Evolutionary conservation across 2,888 invertebrate genomes (phyloP).

Genomic region (Epirrita christyi): DNA sequence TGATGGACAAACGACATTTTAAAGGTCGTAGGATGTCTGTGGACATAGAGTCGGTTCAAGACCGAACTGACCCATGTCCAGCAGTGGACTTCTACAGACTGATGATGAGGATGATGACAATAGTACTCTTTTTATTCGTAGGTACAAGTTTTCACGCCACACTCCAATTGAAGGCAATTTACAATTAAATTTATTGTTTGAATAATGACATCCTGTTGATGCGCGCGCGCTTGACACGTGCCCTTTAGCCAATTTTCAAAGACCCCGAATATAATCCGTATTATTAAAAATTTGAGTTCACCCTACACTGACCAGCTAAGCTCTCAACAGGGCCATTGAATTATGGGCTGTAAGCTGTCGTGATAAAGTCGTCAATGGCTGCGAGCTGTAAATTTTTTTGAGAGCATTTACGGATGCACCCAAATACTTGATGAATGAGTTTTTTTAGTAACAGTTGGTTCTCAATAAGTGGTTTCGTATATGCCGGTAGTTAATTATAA

Average conservation of each 20-base stretch:
- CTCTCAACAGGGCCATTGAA: conserved; percentile 1
- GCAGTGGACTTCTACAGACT: neutral
- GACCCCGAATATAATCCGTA: conserved; percentile 33
- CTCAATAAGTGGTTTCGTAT: conserved; percentile 43
- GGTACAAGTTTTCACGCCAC: conserved; percentile 24
- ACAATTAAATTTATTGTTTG: conserved; percentile 76
- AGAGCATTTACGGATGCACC: conserved; percentile 26
- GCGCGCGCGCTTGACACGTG: conserved; percentile 60
- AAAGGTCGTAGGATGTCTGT: no score
- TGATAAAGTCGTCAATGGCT: conserved; percentile 9
- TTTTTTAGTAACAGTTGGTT: conserved; percentile 54
- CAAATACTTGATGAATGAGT: conserved; percentile 48
- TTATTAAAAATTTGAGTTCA: conserved; percentile 41
- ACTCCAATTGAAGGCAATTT: conserved; percentile 49
- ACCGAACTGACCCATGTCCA: no score
- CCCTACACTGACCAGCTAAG: conserved; percentile 14
- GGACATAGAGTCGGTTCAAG: no score
- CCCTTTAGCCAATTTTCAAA: conserved; percentile 34
- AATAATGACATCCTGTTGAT: conserved; percentile 65
- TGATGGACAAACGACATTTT: no score
- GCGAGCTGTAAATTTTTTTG: conserved; percentile 3
- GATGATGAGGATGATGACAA: no score
- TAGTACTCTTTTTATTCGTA: conserved; percentile 24
- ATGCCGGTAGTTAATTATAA: conserved; percentile 50
- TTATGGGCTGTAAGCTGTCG: conserved; percentile 5